These are phyloP conservation scores for Pegoplata infirma DNA, from an alignment of 2,888 invertebrate species.

Conservation along the genomic window DNA sequence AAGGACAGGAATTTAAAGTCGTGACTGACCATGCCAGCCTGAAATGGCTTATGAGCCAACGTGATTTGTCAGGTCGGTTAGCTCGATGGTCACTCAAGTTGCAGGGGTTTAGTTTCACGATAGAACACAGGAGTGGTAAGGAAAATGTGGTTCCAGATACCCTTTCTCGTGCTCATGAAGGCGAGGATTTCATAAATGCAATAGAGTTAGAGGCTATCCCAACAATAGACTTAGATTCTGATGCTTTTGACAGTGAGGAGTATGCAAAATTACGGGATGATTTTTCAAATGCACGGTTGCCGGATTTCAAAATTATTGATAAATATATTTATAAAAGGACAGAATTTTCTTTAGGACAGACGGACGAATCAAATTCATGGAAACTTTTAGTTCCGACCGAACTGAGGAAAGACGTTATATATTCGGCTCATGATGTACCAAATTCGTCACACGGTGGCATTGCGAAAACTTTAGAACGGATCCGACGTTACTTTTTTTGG, in stretches of 20 bases:
- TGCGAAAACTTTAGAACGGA: too few species aligned
- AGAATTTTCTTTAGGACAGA: not conserved
- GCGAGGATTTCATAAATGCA: not conserved
- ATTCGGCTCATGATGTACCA: too few species aligned
- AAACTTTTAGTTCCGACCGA: not conserved
- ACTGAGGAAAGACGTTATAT: not conserved
- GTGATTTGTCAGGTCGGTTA: too few species aligned
- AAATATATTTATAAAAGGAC: not conserved
- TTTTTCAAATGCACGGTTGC: not conserved
- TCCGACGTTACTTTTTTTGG: not conserved
- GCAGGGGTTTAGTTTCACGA: not conserved
- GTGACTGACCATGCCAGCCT: too few species aligned
- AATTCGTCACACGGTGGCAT: too few species aligned
- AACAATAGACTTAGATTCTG: not conserved
- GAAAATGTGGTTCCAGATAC: slow-evolving; percentile 16
- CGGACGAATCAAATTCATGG: too few species aligned
- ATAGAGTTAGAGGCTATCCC: not conserved
- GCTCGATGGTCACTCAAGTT: not conserved
- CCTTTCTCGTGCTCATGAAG: slow-evolving; percentile 9
- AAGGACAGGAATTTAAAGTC: too few species aligned
- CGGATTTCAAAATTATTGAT: not conserved
- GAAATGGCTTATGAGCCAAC: too few species aligned
- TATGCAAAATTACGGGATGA: not conserved
- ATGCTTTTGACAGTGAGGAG: too few species aligned
- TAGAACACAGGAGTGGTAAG: slow-evolving; percentile 12